Conservation (phyloP, 2,113 vertebrate genomes). For the Thamnophis sirtalis region DNA sequence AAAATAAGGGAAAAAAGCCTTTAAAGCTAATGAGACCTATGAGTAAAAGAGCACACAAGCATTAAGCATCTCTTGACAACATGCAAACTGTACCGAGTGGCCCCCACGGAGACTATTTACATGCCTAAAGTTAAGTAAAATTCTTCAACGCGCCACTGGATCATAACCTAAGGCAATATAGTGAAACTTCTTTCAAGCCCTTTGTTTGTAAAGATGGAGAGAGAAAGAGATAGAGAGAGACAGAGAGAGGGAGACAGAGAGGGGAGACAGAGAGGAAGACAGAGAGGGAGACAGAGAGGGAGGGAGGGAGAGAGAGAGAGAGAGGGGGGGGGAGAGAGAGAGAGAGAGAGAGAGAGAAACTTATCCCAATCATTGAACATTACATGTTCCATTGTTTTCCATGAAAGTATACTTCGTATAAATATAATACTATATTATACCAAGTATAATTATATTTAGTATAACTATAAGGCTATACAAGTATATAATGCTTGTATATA, state of each 20-base stretch:
- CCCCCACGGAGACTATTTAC: not conserved
- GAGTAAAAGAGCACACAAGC: not conserved
- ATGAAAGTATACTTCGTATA: not conserved
- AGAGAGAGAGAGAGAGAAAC: not conserved
- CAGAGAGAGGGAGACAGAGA: not conserved
- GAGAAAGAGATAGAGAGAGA: not conserved
- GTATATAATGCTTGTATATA: not conserved
- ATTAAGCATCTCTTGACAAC: not conserved
- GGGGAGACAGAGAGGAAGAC: rapidly evolving
- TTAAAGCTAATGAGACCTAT: not conserved
- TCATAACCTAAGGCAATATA: slow-evolving; percentile 25
- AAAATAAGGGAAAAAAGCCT: not conserved
- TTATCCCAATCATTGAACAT: not conserved
- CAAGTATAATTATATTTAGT: not conserved
- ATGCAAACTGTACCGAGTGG: slow-evolving; percentile 18
- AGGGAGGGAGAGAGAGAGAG: not conserved
- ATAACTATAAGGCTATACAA: not conserved
- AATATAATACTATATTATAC: not conserved
- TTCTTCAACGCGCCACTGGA: slow-evolving; percentile 4
- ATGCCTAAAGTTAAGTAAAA: slow-evolving; percentile 20
- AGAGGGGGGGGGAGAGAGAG: not conserved
- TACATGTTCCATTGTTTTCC: not conserved
- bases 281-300: rapidly evolving
- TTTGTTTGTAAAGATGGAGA: not conserved
- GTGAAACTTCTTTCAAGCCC: slow-evolving; percentile 34